Conservation (phyloP, 2,113 vertebrate genomes). For the Saguinus imperator region DNA sequence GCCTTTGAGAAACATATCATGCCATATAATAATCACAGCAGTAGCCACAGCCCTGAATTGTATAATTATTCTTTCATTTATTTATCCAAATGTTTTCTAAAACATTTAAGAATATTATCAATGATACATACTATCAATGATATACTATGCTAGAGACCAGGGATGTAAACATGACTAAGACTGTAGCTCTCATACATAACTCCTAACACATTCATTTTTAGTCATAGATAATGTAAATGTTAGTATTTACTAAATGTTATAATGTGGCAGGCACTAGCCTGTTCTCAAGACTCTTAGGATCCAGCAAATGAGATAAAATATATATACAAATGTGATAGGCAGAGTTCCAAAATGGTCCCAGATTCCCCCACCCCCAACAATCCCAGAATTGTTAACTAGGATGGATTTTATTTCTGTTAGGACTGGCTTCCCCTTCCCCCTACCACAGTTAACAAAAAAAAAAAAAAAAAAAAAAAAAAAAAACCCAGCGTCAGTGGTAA, state of each 20-base stretch:
- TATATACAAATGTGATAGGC: neutral
- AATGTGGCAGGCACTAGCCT: neutral
- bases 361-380: neutral
- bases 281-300: neutral
- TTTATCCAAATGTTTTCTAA: constrained; percentile 34
- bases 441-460: too few species aligned
- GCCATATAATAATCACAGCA: neutral
- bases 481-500: too few species aligned
- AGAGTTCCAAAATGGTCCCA: neutral
- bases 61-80: constrained; percentile 29
- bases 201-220: constrained; percentile 30
- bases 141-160: neutral
- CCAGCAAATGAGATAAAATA: constrained; percentile 16
- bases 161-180: neutral
- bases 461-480: too few species aligned
- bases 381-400: neutral
- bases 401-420: neutral
- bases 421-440: too few species aligned
- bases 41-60: neutral
- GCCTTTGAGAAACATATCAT: constrained; percentile 4
- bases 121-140: neutral
- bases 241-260: constrained; percentile 31
- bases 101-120: neutral
- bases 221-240: constrained; percentile 6
- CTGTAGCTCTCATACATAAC: neutral